These are phyloP conservation scores for Gymnoscopelus microlampas DNA, from an alignment of 2,797 vertebrate species.

Conservation along the genomic window DNA sequence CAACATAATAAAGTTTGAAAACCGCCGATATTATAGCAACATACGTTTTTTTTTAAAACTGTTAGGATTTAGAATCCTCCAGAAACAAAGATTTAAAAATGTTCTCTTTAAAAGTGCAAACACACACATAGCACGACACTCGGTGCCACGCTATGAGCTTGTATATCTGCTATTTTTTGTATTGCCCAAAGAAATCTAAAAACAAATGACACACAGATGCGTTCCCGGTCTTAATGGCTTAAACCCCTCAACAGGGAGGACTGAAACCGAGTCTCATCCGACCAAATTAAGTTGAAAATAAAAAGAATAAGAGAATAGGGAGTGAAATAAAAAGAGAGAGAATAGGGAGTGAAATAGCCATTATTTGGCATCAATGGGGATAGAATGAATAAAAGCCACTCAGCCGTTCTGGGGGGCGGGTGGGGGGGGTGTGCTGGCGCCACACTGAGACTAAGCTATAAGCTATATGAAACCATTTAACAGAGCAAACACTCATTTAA, in stretches of 20 bases:
- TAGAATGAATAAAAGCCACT: slow-evolving; percentile 11
- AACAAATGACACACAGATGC: too few relatives aligned
- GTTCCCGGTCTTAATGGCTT: too few relatives aligned
- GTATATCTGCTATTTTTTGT: too few relatives aligned
- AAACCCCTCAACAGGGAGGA: slow-evolving; percentile 27
- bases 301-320: slow-evolving; percentile 14
- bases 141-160: too few relatives aligned
- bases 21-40: too few relatives aligned
- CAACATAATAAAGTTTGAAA: too few relatives aligned
- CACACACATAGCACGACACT: too few relatives aligned
- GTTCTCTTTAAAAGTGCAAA: too few relatives aligned
- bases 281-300: slow-evolving; percentile 30
- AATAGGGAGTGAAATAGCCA: slow-evolving; percentile 9
- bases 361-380: slow-evolving; percentile 4
- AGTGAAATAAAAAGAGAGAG: not conserved
- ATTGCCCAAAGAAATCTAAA: too few relatives aligned
- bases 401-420: not conserved
- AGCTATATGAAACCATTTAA: not conserved
- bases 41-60: too few relatives aligned
- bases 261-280: slow-evolving; percentile 29
- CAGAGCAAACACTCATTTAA: not conserved
- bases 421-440: not conserved
- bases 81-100: too few relatives aligned
- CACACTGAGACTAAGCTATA: slow-evolving; percentile 9
- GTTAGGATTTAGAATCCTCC: too few relatives aligned